phyloP scores from a whole-genome alignment of 2,888 invertebrate genomes.

The Volucella inflata region DNA sequence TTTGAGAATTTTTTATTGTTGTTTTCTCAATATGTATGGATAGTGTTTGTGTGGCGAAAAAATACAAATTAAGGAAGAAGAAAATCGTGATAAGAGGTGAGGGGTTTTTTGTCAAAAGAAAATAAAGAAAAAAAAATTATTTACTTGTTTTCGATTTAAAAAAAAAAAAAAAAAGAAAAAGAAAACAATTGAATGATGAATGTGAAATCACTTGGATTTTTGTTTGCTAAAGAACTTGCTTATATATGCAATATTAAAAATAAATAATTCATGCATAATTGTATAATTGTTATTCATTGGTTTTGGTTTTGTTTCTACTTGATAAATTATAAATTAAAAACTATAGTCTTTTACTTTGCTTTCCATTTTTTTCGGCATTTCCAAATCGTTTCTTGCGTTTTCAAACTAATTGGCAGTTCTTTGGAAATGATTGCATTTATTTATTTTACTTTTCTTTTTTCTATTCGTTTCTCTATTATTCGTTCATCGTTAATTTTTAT shows the following conservation, averaged over 20 bases:
- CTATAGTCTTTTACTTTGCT: constrained; percentile 58
- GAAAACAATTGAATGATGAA: constrained; percentile 12
- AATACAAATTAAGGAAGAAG: constrained; percentile 19
- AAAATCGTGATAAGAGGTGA: neutral
- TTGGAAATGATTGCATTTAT: constrained; percentile 32
- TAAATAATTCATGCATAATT: constrained; percentile 58
- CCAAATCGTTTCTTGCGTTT: constrained; percentile 50
- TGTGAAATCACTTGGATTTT: constrained; percentile 11
- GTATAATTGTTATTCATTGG: constrained; percentile 25
- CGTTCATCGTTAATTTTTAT: constrained; percentile 24
- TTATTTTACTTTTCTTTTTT: too few species aligned
- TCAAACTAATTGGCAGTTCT: constrained; percentile 64
- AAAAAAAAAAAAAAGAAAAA: constrained; percentile 23
- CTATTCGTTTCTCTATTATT: constrained; percentile 28
- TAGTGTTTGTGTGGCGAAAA: constrained; percentile 42
- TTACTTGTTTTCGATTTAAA: neutral
- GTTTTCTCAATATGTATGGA: neutral
- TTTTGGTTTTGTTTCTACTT: constrained; percentile 42
- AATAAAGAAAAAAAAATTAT: constrained; percentile 25
- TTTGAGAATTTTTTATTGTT: constrained; percentile 50
- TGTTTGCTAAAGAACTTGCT: neutral
- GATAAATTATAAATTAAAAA: constrained; percentile 68
- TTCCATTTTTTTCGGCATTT: constrained; percentile 30
- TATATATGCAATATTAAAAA: constrained; percentile 41
- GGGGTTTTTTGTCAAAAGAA: neutral